phyloP scores from a whole-genome alignment of 2,888 invertebrate species.

The Deroplatys truncata region DNA sequence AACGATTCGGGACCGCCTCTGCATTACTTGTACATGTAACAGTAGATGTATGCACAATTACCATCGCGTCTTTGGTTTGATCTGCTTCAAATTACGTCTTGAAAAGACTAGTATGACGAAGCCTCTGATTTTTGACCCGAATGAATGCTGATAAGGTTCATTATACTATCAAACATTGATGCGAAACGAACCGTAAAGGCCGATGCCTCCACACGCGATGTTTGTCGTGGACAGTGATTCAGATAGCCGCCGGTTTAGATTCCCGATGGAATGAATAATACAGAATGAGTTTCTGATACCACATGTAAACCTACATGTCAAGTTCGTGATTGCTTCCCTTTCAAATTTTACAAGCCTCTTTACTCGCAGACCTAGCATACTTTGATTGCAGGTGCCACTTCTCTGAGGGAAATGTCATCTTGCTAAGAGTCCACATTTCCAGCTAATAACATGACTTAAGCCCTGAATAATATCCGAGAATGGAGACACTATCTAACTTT shows the following conservation, averaged over 20 bases:
- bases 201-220: background rate
- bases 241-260: background rate
- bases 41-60: background rate
- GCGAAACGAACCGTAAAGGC: background rate
- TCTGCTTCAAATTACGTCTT: background rate
- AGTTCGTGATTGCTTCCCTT: background rate
- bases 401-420: background rate
- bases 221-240: background rate
- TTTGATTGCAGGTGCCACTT: background rate
- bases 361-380: background rate
- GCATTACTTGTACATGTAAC: background rate
- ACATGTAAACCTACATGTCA: background rate
- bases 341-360: background rate
- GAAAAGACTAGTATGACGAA: background rate
- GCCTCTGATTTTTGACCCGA: background rate
- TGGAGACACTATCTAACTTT: background rate
- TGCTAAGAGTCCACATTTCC: background rate
- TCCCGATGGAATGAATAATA: background rate
- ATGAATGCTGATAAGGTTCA: constrained; percentile 16
- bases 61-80: background rate
- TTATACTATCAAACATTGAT: constrained; percentile 9
- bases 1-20: background rate
- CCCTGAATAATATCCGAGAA: background rate
- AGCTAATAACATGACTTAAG: background rate
- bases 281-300: background rate